phyloP scores from a whole-genome alignment of 2,888 invertebrate species.

The Amphipoea oculea region DNA sequence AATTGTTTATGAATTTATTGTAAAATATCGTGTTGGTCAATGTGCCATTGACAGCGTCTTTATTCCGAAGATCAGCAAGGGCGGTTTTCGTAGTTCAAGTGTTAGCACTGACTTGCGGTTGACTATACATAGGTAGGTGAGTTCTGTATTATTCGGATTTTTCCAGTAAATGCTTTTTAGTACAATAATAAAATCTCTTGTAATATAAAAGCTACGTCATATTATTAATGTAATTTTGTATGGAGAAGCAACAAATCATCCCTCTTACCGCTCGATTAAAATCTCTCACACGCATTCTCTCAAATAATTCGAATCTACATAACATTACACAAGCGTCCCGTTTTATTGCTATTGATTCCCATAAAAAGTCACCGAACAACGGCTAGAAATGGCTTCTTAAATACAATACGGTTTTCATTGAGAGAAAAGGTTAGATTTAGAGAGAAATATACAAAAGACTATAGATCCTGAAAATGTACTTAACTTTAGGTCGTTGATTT shows the following conservation, averaged over 20 bases:
- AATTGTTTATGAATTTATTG: not conserved
- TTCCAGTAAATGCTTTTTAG: not conserved
- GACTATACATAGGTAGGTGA: not conserved
- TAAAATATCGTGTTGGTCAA: not conserved
- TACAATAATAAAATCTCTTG: not conserved
- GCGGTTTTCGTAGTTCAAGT: not conserved
- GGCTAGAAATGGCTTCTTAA: constrained; percentile 39
- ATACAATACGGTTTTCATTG: constrained; percentile 33
- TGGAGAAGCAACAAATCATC: constrained; percentile 3
- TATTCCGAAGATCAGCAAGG: not conserved
- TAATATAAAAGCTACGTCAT: not conserved
- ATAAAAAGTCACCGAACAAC: constrained; percentile 54
- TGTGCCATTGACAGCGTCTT: not conserved
- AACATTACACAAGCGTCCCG: constrained; percentile 47
- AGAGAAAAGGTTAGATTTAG: constrained; percentile 26
- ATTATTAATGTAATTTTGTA: not conserved
- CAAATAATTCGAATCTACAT: constrained; percentile 64
- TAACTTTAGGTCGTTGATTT: not conserved
- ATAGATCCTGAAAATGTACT: not conserved
- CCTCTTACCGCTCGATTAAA: constrained; percentile 46
- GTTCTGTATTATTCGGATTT: not conserved
- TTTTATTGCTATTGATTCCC: constrained; percentile 64
- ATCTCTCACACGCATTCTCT: constrained; percentile 43
- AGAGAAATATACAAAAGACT: not conserved
- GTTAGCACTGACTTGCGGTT: not conserved